Base-by-base conservation (phyloP, 2,888 invertebrate genomes). In the Pandemis heparana region DNA sequence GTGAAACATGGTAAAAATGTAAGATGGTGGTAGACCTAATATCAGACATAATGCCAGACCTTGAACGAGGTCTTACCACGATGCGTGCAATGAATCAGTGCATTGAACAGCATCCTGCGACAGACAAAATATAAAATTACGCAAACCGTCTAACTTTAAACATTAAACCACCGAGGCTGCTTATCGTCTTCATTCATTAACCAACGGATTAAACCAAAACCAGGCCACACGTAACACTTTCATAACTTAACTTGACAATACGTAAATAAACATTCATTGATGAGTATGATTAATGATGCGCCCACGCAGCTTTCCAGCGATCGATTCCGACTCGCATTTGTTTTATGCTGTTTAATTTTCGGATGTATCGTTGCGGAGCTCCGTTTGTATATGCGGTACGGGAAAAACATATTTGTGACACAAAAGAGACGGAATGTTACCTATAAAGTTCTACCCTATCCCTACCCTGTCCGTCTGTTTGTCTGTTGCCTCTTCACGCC, bases 201-300 rank as follows among this genome's bases (percentile, higher is more conserved):
- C 70, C 9, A 41, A 16, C 62, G 63, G 63, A 70, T 70, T 63
- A 71, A 56, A 69, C 14, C 41, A 12, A 59, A 71, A 71, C 38
- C 53, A 64, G 70, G 70, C 64, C 70, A 64, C 59, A 59, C 70
- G 64, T 64, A 71, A 71, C 48, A 71, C 63, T 71, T 71, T 71
- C 70, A 64, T 71, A 71, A 71, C 70, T 48, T 18, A 1, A 32
- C n/a, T 53, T 62, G 70, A 71, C 70, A 71, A 71, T 64, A 46
- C 16, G 56, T 70, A 70, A 70, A 63, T 41, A 63, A 53, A 70
- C 48, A 61, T 71, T 65, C 48, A 71, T 51, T 61, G 71, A 71
- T 71, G 65, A 43, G 61, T 61, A 68, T 72, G 67, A 72, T 68
- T 63, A 51, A 72, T 68, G 46, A 48, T 7, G 46, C 70, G 62